A percentile compares a stretch with the other conserved stretches of the same genome.
Evolutionary conservation across 2,113 vertebrate genomes (phyloP).

Genomic region (Sturnira hondurensis): DNA sequence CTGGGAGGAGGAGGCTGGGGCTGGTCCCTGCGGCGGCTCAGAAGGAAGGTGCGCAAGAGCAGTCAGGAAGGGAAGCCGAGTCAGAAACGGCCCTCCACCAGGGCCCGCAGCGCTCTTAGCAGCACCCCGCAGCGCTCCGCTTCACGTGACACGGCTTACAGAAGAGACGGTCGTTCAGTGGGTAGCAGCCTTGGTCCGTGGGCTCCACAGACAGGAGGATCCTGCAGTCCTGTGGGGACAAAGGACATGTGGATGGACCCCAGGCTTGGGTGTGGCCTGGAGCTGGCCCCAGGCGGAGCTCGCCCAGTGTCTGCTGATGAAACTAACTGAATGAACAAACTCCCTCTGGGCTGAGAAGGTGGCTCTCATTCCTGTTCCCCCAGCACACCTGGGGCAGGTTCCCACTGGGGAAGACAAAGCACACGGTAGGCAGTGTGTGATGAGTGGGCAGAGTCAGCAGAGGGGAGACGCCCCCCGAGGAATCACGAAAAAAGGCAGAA

Average conservation of each 20-base stretch:
- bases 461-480: neutral
- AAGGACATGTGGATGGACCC: neutral
- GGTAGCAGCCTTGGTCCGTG: conserved; percentile 89
- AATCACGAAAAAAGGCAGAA: neutral
- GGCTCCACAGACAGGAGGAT: conserved; percentile 88
- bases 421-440: fast-evolving
- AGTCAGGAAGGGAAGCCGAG: neutral
- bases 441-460: fast-evolving
- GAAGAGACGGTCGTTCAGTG: conserved; percentile 86
- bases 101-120: neutral
- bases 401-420: too few relatives aligned
- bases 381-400: too few relatives aligned
- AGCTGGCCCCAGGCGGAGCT: neutral
- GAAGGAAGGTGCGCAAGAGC: neutral
- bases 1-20: neutral
- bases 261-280: fast-evolving
- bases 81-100: fast-evolving
- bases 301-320: neutral
- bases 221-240: conserved; percentile 82
- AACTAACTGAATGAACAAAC: fast-evolving
- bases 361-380: neutral
- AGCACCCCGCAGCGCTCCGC: conserved; percentile 59
- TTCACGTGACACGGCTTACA: conserved; percentile 89
- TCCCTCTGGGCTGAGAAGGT: neutral
- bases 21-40: neutral